phyloP scores from a whole-genome alignment of 2,888 invertebrate species.

The Caenorhabditis virilis region DNA sequence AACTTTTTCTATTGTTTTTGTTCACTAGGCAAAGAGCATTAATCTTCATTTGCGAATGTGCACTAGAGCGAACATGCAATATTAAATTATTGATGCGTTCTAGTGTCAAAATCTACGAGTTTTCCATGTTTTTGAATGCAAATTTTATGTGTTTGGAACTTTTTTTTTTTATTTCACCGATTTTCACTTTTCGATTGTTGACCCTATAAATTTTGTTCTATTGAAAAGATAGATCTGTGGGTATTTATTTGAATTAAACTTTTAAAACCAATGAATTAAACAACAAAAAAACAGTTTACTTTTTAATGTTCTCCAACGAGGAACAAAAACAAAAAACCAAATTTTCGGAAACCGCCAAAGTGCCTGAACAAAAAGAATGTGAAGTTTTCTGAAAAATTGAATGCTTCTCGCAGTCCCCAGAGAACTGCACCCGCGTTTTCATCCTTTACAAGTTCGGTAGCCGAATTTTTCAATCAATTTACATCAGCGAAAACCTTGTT shows the following conservation, averaged over 20 bases:
- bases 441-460: too few relatives aligned
- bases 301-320: too few relatives aligned
- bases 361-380: too few relatives aligned
- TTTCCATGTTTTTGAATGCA: neutral
- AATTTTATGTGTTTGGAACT: neutral
- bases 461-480: too few relatives aligned
- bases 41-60: neutral
- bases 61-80: slow-evolving; percentile 1
- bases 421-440: too few relatives aligned
- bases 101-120: neutral
- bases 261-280: neutral
- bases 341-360: too few relatives aligned
- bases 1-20: too few relatives aligned
- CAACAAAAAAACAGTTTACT: too few relatives aligned
- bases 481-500: too few relatives aligned
- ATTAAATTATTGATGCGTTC: neutral
- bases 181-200: neutral
- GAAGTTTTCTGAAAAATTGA: too few relatives aligned
- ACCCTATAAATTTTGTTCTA: neutral
- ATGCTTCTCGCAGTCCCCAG: too few relatives aligned
- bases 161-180: neutral
- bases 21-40: neutral
- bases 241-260: neutral
- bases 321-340: too few relatives aligned
- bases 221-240: neutral